These are phyloP conservation scores for Flabesymbios commensalis DNA, from an alignment of 2,888 invertebrate genomes.

Conservation along the genomic window DNA sequence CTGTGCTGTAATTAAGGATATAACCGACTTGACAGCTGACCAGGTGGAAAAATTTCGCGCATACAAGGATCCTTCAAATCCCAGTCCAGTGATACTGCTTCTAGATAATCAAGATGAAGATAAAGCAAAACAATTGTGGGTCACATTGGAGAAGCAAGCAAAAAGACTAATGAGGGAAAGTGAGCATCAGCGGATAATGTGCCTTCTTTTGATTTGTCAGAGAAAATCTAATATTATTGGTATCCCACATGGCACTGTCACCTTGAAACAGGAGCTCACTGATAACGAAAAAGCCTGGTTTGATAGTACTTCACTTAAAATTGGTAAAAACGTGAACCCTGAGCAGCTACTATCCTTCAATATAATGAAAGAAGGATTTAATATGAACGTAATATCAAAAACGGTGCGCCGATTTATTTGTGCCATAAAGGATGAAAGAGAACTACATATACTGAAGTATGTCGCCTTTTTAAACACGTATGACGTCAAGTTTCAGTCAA, in stretches of 20 bases:
- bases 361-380: conserved; percentile 43
- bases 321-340: conserved; percentile 37
- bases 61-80: conserved; percentile 32
- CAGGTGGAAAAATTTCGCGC: conserved; percentile 37
- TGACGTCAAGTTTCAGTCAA: neutral
- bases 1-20: conserved; percentile 40
- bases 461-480: neutral
- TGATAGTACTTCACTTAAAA: conserved; percentile 33
- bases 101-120: conserved; percentile 33
- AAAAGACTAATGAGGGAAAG: no score
- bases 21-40: conserved; percentile 39
- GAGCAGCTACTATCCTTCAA: conserved; percentile 43
- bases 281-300: conserved; percentile 39
- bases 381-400: conserved; percentile 35
- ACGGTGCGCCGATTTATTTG: conserved; percentile 36
- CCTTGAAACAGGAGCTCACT: conserved; percentile 37
- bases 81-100: conserved; percentile 41
- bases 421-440: conserved; percentile 20
- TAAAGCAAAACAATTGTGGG: no score
- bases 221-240: neutral
- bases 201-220: conserved; percentile 4
- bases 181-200: conserved; percentile 1
- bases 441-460: neutral
- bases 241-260: no score
- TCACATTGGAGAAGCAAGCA: no score